Percentiles rank a stretch among this genome's conserved stretches.
Conservation (phyloP, 2,113 vertebrate species). For the Pyrgilauda ruficollis region DNA sequence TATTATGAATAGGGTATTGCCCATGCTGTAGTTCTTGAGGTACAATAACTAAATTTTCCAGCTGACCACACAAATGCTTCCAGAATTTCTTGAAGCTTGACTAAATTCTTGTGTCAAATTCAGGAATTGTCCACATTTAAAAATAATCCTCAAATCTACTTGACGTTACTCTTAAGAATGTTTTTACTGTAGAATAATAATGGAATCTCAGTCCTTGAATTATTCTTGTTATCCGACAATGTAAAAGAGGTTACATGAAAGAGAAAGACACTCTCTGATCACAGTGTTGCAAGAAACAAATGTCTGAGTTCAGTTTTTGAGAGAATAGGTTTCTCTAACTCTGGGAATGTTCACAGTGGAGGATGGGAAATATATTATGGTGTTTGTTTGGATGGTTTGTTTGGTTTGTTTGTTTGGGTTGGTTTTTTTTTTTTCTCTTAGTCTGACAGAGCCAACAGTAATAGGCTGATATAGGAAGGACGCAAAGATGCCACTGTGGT, state of each 20-base stretch:
- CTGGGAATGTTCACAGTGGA: not conserved
- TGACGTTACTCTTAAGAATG: not conserved
- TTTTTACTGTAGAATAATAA: not conserved
- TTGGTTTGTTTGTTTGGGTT: not conserved
- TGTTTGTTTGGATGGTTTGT: not conserved
- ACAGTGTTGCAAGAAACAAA: not conserved
- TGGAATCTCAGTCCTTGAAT: not conserved
- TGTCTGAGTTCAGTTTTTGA: not conserved
- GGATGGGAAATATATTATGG: not conserved
- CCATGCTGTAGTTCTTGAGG: not conserved
- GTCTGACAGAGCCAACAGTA: not conserved
- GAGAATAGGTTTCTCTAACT: not conserved
- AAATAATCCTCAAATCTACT: not conserved
- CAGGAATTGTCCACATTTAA: not conserved
- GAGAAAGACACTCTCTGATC: not conserved
- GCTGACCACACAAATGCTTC: not conserved
- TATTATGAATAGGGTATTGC: not conserved
- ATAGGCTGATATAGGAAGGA: not conserved
- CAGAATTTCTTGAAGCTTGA: not conserved
- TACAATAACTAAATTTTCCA: not conserved
- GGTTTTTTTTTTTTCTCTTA: not conserved
- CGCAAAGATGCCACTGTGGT: accelerated
- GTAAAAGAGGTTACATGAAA: not conserved
- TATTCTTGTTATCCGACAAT: not conserved
- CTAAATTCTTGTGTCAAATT: not conserved